Base-by-base conservation (phyloP, 2,797 vertebrate species). In the Momotus momota region DNA sequence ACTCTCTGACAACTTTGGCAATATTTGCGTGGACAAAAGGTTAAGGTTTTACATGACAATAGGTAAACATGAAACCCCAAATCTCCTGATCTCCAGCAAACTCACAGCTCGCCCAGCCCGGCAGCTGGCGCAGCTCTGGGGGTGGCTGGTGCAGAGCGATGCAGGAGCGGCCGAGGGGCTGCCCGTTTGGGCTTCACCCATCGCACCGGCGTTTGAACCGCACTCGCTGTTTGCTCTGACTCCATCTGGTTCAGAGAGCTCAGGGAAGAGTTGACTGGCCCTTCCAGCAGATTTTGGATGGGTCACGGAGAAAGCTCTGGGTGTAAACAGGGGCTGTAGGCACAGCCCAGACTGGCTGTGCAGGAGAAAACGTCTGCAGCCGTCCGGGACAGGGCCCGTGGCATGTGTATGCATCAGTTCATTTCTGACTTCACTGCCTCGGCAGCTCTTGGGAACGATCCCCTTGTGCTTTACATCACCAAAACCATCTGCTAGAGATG, bases 401-500 rank as follows among this genome's bases (percentile, higher is more conserved):
- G 55, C 74, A 69, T 1, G 16, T 78, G 88, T 61, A 58, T 4
- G 86, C 94, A 74, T 91, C 94, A 25, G 23, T 88, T 96, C 69
- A 13, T 79, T 80, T 91, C 46, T 81, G 93, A 87, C 95, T 97
- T 61, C 14, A 86, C 88, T 66, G 96, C 94, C 65, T 94, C 57
- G 71, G 83, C 72, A 52, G 87, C 94, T 90, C 96, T 57, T 51
- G 61, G 89, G 96, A 94, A 71, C 0, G 3, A 95, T 93, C 91
- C 94, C 90, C 81, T 41, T 55, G 93, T 31, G 78, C 88, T 91
- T 93, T 43, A 27, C 80, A 52, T 86, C 79, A n/a, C 93, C 75
- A 90, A 94, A 97, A 83, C 96, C 96, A 94, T 95, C 97, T 97
- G 96, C 96, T 89, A 33, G 93, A 84, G 93, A 8, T 91, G 93